These are phyloP conservation scores for Arizona elegans DNA, from an alignment of 2,113 vertebrate species.

Conservation along the genomic window DNA sequence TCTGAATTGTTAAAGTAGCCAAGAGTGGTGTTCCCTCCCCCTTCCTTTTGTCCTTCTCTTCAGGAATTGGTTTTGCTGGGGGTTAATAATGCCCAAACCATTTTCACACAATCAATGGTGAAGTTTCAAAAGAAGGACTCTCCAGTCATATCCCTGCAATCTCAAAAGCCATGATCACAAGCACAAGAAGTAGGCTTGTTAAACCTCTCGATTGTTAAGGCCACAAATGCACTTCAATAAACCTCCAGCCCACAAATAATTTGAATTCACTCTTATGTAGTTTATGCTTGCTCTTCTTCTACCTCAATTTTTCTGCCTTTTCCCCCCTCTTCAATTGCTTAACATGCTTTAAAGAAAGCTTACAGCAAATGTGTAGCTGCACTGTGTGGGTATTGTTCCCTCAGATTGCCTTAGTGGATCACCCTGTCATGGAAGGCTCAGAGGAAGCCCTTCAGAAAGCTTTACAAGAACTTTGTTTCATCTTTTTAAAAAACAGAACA, in stretches of 20 bases:
- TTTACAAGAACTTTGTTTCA: background rate
- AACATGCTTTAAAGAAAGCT: background rate
- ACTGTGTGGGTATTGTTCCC: background rate
- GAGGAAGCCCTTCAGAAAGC: background rate
- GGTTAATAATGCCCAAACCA: background rate
- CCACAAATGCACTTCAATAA: background rate
- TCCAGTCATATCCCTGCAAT: background rate
- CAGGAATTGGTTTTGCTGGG: background rate
- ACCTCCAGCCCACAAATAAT: background rate
- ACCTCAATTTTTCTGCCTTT: too few species aligned
- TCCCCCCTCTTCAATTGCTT: accelerated
- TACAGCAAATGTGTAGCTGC: background rate
- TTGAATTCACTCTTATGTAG: background rate
- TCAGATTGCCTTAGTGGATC: background rate
- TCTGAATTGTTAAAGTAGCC: background rate
- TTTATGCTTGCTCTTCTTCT: background rate
- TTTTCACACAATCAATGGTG: background rate
- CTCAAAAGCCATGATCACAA: background rate
- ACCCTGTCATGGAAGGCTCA: background rate
- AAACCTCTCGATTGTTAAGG: background rate
- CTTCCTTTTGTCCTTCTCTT: background rate
- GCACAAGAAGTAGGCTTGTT: background rate
- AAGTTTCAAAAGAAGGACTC: background rate
- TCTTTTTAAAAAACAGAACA: background rate
- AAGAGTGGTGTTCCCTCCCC: background rate